Evolutionary conservation across 2,888 invertebrate species (phyloP).

Genomic region (Lysandra coridon): DNA sequence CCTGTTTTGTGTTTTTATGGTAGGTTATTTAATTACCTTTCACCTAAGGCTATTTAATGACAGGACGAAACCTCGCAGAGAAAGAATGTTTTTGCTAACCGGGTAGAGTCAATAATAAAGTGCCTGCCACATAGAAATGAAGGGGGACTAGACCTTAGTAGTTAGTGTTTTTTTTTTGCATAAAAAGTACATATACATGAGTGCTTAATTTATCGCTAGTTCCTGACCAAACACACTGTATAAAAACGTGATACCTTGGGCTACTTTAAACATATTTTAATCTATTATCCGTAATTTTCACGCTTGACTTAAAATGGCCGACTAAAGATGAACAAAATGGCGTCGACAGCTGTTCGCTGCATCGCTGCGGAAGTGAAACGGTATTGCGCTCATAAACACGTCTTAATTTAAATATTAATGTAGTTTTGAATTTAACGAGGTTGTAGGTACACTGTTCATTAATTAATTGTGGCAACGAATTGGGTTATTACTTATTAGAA

Average conservation of each 20-base stretch:
- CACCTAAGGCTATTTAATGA: too few species aligned
- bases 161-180: not conserved
- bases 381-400: not conserved
- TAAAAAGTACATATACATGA: not conserved
- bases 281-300: not conserved
- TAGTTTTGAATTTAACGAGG: not conserved
- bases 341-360: not conserved
- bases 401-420: not conserved
- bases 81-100: too few species aligned
- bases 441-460: not conserved
- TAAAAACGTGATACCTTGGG: not conserved
- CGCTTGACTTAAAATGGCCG: conserved; percentile 16
- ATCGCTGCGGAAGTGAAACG: conserved; percentile 11
- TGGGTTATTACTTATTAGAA: too few species aligned
- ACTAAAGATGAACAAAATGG: conserved; percentile 3
- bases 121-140: too few species aligned
- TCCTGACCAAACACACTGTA: not conserved
- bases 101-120: too few species aligned
- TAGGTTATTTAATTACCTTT: too few species aligned
- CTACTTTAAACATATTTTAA: not conserved
- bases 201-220: too few species aligned
- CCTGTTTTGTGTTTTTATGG: too few species aligned
- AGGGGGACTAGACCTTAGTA: too few species aligned
- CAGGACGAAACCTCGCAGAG: too few species aligned
- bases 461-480: not conserved